A percentile compares a stretch with the other conserved stretches of the same genome.
phyloP scores from a whole-genome alignment of 2,888 invertebrate species.

The Nematopogon swammerdamellus region DNA sequence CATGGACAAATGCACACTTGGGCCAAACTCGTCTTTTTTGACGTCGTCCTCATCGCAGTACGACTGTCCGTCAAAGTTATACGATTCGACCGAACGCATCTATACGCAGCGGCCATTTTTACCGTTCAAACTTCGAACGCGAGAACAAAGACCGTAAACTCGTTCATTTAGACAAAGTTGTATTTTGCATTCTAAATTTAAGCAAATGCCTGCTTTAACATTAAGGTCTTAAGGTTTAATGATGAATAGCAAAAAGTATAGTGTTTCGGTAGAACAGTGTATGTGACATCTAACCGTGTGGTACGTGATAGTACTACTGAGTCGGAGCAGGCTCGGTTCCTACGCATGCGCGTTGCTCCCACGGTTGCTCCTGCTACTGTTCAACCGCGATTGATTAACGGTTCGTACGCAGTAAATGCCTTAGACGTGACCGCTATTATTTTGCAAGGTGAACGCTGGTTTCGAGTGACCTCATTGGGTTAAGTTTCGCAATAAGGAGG shows the following conservation, averaged over 20 bases:
- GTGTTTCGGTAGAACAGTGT: not conserved
- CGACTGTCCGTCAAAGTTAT: no score
- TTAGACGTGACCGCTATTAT: not conserved
- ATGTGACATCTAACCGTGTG: conserved; percentile 5
- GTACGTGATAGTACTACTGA: conserved; percentile 7
- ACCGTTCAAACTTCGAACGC: not conserved
- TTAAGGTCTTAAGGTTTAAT: no score
- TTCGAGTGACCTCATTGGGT: not conserved
- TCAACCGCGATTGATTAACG: not conserved
- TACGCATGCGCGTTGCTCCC: not conserved
- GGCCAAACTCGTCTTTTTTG: no score
- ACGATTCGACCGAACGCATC: no score
- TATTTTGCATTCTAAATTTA: no score
- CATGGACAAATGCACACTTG: no score
- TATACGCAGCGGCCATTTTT: no score
- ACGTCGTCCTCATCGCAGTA: no score
- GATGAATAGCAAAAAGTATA: no score
- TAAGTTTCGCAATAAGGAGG: not conserved
- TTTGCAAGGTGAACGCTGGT: no score
- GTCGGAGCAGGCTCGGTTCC: conserved; percentile 20
- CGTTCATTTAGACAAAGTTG: not conserved
- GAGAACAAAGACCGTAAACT: conserved; percentile 2
- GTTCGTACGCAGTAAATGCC: not conserved
- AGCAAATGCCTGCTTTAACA: no score
- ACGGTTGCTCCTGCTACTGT: not conserved